Conservation (phyloP, 2,113 vertebrate genomes). For the Chiloscyllium plagiosum region DNA sequence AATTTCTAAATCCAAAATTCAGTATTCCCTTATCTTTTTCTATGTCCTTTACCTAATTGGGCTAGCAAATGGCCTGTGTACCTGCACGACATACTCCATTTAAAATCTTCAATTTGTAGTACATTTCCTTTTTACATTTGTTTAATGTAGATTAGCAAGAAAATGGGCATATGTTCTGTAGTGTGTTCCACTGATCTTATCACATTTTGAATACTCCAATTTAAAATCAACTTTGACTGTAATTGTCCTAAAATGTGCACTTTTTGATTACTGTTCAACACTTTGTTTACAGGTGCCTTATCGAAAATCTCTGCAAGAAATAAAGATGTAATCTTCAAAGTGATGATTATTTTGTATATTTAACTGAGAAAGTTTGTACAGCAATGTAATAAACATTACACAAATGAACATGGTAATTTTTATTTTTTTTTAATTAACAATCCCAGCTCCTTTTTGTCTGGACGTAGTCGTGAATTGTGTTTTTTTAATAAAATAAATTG, state of each 20-base stretch:
- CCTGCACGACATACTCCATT: neutral
- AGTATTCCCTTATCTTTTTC: neutral
- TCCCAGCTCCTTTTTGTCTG: neutral
- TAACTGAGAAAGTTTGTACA: neutral
- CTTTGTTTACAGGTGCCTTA: conserved; percentile 19
- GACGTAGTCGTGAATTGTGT: neutral
- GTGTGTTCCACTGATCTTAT: neutral
- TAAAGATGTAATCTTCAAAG: conserved; percentile 5
- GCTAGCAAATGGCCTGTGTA: neutral
- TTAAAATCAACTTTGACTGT: neutral
- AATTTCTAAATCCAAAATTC: neutral
- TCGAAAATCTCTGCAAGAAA: neutral
- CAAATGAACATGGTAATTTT: neutral
- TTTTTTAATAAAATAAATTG: conserved; percentile 1
- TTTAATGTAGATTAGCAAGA: neutral
- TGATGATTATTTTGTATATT: conserved; percentile 21
- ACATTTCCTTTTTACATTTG: neutral
- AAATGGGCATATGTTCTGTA: neutral
- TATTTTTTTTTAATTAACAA: neutral
- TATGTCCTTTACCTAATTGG: neutral
- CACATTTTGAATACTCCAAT: neutral
- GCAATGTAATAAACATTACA: neutral
- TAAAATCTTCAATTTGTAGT: neutral
- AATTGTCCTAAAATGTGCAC: too few species aligned
- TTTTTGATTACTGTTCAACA: neutral